Evolutionary conservation across 1,140 invertebrate genomes (phyloP), one percentile per base, ranked within the genome.

Genomic region (Cryptotermes secundus): DNA sequence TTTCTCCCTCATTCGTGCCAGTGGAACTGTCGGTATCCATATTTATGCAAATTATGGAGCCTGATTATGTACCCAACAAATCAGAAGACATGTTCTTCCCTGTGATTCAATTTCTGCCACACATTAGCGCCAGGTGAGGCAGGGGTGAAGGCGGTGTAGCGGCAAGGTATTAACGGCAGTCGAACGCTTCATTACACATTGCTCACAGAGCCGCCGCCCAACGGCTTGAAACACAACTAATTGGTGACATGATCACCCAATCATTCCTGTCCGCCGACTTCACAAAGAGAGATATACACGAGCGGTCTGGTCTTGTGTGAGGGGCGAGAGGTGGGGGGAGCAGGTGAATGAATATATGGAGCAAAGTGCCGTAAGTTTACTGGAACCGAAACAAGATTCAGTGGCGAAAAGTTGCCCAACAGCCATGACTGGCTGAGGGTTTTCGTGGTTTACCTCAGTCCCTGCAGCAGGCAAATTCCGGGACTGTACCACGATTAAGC

Each of bases 161-260:
- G 45, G 19, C 45, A 49, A 49, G 45, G 59, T 26, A 72, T 72
- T 72, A 72, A 14, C 59, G 59, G 59, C n/a, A 26, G 59, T 31
- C 59, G 26, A 72, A 72, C 59, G 59, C 59, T 31, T 6, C 59
- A 72, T 72, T 72, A 31, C 59, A 72, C 59, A 72, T 72, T 31
- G 59, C 59, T 72, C 59, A 49, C 16, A 72, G n/a, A 26, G 59
- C 59, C 26, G 26, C 26, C 59, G 59, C 3, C 9, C 26, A 26
- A 31, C 45, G 16, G 45, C 45, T 19, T 49, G 45, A 14, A 42
- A 19, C 45, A 49, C 59, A 72, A 72, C 26, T 72, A 72, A 72
- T 72, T 72, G 59, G 59, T 72, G 59, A 72, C 59, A 72, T 72
- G 59, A 72, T 26, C 59, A 72, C 59, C 59, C 59, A 72, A 72